phyloP scores from a whole-genome alignment of 2,113 vertebrate genomes.

The Calyptommatus sinebrachiatus region DNA sequence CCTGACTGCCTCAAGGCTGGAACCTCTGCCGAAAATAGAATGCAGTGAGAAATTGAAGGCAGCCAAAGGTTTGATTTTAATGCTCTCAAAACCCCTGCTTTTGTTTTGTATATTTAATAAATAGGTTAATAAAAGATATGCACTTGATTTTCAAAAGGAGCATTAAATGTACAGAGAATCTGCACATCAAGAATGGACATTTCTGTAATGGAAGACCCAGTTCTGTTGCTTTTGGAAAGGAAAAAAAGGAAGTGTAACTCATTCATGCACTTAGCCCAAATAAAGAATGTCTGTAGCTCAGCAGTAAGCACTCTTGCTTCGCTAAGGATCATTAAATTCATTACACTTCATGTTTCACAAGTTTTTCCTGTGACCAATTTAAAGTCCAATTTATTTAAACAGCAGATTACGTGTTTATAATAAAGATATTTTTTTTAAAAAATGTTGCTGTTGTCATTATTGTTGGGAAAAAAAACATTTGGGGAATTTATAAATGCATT shows the following conservation, averaged over 20 bases:
- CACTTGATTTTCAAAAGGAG: background rate
- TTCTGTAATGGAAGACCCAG: background rate
- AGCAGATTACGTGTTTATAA: too few relatives aligned
- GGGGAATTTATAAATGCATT: too few relatives aligned
- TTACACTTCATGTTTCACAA: too few relatives aligned
- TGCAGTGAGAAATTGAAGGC: constrained; percentile 37
- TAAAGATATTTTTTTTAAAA: too few relatives aligned
- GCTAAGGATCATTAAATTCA: too few relatives aligned
- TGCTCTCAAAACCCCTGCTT: background rate
- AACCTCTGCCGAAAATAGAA: constrained; percentile 48
- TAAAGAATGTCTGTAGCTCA: background rate
- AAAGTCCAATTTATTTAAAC: too few relatives aligned
- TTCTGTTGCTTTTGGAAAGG: constrained; percentile 6
- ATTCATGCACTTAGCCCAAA: background rate
- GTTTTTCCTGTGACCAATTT: too few relatives aligned
- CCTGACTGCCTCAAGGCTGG: constrained; percentile 39
- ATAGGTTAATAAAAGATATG: background rate
- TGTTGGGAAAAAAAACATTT: too few relatives aligned
- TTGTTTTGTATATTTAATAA: background rate
- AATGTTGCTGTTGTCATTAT: too few relatives aligned
- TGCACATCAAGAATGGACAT: background rate
- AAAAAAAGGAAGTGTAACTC: background rate
- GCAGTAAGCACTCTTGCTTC: background rate
- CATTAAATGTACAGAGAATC: constrained; percentile 32
- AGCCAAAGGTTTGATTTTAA: constrained; percentile 31